phyloP scores from a whole-genome alignment of 1,140 invertebrate species.

The Nasonia vitripennis region DNA sequence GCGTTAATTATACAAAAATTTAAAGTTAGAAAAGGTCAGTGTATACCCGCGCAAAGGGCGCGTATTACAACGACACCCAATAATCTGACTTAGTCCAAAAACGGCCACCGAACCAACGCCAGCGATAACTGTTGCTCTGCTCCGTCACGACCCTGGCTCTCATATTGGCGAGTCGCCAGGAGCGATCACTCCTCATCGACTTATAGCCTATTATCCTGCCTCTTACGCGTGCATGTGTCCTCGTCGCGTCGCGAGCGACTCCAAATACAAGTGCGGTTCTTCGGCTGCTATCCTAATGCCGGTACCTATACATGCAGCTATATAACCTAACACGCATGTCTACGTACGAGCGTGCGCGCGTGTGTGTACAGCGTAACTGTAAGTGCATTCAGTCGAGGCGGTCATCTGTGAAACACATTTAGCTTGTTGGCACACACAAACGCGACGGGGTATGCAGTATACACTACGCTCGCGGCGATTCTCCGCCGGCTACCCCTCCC shows the following conservation, averaged over 20 bases:
- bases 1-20: too few relatives aligned
- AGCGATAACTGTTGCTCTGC: background rate
- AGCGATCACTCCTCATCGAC: constrained; percentile 33
- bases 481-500: background rate
- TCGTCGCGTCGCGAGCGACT: constrained; percentile 36
- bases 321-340: background rate
- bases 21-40: too few relatives aligned
- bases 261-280: constrained; percentile 52
- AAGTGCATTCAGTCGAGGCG: constrained; percentile 69
- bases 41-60: too few relatives aligned
- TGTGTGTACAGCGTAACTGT: constrained; percentile 41
- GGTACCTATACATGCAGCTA: background rate
- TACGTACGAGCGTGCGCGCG: constrained; percentile 10
- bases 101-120: too few relatives aligned
- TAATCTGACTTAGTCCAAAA: too few relatives aligned
- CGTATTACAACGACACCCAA: too few relatives aligned
- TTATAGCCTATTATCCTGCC: constrained; percentile 28
- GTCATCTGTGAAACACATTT: constrained; percentile 75
- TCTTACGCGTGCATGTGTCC: background rate
- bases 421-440: constrained; percentile 73
- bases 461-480: background rate
- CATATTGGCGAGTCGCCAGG: background rate
- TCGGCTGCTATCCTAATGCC: background rate
- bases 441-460: constrained; percentile 29
- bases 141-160: too few relatives aligned